These are phyloP conservation scores for Acanthosoma haemorrhoidale DNA, from an alignment of 2,888 invertebrate genomes.

Conservation along the genomic window DNA sequence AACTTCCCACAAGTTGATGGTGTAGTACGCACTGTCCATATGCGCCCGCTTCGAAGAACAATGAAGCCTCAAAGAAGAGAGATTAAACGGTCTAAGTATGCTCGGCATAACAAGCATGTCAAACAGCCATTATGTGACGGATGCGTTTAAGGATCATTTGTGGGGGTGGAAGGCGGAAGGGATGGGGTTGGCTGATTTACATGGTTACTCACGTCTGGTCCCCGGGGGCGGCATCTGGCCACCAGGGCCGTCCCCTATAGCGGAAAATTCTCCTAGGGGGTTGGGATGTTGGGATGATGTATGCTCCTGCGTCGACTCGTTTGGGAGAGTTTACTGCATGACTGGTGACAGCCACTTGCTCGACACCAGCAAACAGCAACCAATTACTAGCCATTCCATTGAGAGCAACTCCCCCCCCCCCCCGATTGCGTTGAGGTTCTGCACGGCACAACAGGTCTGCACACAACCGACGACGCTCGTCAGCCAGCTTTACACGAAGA, in stretches of 20 bases:
- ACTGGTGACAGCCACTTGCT: constrained; percentile 3
- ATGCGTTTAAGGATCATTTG: constrained; percentile 1
- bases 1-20: background rate
- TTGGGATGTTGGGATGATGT: background rate
- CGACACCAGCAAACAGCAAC: constrained; percentile 6
- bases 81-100: constrained; percentile 1
- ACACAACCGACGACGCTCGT: too few species aligned
- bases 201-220: constrained; percentile 19
- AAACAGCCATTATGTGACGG: constrained; percentile 7
- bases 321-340: background rate
- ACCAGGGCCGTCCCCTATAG: background rate
- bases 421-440: too few species aligned
- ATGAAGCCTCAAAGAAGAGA: background rate
- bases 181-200: constrained; percentile 20
- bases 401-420: background rate
- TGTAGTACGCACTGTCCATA: background rate
- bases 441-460: background rate
- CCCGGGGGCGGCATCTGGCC: constrained; percentile 22
- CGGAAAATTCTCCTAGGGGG: constrained; percentile 14
- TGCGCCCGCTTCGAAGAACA: background rate
- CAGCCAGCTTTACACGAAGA: too few species aligned
- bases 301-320: background rate
- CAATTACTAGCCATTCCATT: background rate
- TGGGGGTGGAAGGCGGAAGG: background rate
- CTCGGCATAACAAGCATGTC: background rate